Conservation (phyloP, 2,797 vertebrate genomes). For the Psittacula derbiana region DNA sequence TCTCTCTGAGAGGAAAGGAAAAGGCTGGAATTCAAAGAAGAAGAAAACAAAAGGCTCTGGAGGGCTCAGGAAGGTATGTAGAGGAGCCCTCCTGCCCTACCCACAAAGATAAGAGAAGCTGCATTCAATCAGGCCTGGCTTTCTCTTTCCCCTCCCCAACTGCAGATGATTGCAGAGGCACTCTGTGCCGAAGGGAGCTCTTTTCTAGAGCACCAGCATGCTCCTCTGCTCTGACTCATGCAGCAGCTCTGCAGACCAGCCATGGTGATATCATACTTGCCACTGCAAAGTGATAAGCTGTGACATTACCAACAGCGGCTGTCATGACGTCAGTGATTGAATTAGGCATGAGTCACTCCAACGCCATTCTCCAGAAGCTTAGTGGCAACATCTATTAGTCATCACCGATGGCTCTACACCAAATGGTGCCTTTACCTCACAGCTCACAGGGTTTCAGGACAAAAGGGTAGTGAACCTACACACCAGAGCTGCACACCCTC, state of each 20-base stretch:
- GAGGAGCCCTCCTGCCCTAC: slow-evolving; percentile 29
- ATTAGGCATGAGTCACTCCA: slow-evolving; percentile 54
- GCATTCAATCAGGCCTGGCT: neutral
- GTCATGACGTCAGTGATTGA: slow-evolving; percentile 56
- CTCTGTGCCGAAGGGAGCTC: slow-evolving; percentile 33
- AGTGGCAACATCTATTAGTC: slow-evolving; percentile 31
- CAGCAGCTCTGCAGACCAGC: slow-evolving; percentile 22
- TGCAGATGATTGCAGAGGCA: slow-evolving; percentile 57
- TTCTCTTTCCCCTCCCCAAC: neutral
- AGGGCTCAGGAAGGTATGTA: slow-evolving; percentile 44
- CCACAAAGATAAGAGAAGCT: slow-evolving; percentile 26
- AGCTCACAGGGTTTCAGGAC: neutral
- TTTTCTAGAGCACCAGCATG: slow-evolving; percentile 43
- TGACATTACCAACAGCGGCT: slow-evolving; percentile 52
- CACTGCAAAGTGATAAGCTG: slow-evolving; percentile 54
- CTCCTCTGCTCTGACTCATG: slow-evolving; percentile 37
- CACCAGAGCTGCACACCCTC: neutral
- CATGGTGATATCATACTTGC: slow-evolving; percentile 46
- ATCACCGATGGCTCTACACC: slow-evolving; percentile 27
- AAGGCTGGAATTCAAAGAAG: slow-evolving; percentile 20
- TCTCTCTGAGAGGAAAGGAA: neutral
- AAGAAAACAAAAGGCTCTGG: slow-evolving; percentile 48
- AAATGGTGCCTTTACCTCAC: neutral
- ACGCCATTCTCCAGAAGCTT: slow-evolving; percentile 14
- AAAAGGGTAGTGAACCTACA: neutral